Evolutionary conservation across 1,140 invertebrate species (phyloP).

Genomic region (Drosophila miranda): DNA sequence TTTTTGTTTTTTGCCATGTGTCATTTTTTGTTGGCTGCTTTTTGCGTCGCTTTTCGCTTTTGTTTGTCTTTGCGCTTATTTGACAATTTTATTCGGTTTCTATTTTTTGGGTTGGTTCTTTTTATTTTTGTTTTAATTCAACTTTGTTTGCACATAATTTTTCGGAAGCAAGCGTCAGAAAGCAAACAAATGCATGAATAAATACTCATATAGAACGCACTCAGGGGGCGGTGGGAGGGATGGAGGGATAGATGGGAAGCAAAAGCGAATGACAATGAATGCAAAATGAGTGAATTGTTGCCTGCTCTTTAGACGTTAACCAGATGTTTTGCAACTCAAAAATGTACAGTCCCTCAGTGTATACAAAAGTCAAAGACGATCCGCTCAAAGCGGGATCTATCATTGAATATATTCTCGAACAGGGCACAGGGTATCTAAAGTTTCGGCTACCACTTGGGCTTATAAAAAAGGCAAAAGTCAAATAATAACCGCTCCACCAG

Average conservation of each 20-base stretch:
- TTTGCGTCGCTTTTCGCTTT: conserved; percentile 45
- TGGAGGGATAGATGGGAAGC: background rate
- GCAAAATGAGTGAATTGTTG: conserved; percentile 53
- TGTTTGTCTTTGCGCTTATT: conserved; percentile 77
- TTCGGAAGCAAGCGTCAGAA: conserved; percentile 78
- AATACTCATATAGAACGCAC: conserved; percentile 35
- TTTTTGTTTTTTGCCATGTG: conserved; percentile 19
- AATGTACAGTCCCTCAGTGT: no score
- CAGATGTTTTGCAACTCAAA: no score
- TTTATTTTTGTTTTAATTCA: conserved; percentile 65
- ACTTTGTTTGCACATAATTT: conserved; percentile 78
- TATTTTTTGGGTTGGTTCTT: conserved; percentile 25
- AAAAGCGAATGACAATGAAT: conserved; percentile 69
- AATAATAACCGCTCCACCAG: conserved; percentile 42
- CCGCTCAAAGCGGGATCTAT: no score
- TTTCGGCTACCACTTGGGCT: no score
- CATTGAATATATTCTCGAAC: no score
- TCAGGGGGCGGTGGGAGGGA: background rate
- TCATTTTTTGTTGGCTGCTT: conserved; percentile 27
- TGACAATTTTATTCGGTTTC: conserved; percentile 65
- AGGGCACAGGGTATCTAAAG: no score
- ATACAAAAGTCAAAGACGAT: no score
- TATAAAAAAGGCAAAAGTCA: conserved; percentile 71
- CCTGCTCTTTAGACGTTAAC: background rate
- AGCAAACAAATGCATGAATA: conserved; percentile 79